Evolutionary conservation across 2,113 vertebrate genomes (phyloP).

Genomic region (Lagopus leucura): DNA sequence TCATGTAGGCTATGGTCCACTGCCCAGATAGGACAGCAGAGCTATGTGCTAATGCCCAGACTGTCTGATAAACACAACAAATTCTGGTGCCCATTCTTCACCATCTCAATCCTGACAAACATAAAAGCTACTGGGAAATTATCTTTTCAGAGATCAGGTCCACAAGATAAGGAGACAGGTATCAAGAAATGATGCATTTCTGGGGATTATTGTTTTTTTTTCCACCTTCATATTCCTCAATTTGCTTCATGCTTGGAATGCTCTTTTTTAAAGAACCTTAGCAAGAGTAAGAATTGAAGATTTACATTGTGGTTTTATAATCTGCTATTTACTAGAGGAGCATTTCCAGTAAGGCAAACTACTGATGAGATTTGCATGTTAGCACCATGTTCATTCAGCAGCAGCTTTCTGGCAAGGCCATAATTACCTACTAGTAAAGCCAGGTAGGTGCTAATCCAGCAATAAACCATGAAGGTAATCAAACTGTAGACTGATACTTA

Average conservation of each 20-base stretch:
- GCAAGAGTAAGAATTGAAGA: neutral
- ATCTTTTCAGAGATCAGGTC: neutral
- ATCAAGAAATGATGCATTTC: fast-evolving
- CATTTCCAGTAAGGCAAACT: neutral
- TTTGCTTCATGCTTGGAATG: neutral
- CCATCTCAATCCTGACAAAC: neutral
- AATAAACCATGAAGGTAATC: neutral
- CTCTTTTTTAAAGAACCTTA: neutral
- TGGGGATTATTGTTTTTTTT: neutral
- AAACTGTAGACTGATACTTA: neutral
- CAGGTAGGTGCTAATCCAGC: neutral
- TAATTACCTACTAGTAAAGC: neutral
- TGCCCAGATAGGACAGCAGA: neutral
- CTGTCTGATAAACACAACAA: neutral
- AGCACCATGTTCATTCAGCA: neutral
- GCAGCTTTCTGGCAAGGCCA: fast-evolving
- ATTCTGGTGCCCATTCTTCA: neutral
- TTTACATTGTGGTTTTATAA: neutral
- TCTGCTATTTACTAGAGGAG: neutral
- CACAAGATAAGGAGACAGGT: neutral
- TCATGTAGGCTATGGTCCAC: fast-evolving
- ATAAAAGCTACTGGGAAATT: neutral
- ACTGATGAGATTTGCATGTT: neutral
- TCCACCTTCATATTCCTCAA: neutral
- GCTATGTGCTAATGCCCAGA: neutral